Evolutionary conservation across 2,113 vertebrate species (phyloP), one percentile per base, ranked within the genome.

Genomic region (Pterocles burchelli): DNA sequence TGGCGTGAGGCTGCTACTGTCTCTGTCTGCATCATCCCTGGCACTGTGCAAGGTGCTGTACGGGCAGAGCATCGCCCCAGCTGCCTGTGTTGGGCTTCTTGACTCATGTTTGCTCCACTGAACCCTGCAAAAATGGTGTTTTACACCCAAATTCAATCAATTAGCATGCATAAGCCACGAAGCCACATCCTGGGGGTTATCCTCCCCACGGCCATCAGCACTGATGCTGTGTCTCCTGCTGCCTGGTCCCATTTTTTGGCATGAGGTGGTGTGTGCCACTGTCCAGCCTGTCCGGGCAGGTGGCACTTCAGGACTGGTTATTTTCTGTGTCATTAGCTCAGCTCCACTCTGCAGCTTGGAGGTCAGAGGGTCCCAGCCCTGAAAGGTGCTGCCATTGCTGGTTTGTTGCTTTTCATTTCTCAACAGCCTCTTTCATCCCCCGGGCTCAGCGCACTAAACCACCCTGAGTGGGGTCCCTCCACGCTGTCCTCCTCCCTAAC

Each of bases 81-180:
- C 38, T 58, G 66, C 49, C 59, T 8, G 8, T 17, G 2, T 45
- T 14, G 4, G 20, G 31, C 45, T 61, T 52, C 26, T 48, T 11
- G 5, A 26, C 43, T 34, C 36, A 17, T 1, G 0, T 18, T 51
- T 16, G 49, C 61, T 26, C 34, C 21, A 2, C 54, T 10, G 45
- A n/a, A 29, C 58, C 31, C 58, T 18, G 26, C 48, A n/a, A 17
- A 9, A 26, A 7, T 0, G 2, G 18, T 10, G 17, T 3, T 68
- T 68, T 22, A 13, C 34, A 51, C 74, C 57, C 52, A 33, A 43
- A 49, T 36, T 29, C 34, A 25, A 3, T 13, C 66, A 20, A 4
- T 2, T 22, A 61, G 17, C 17, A 1, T 2, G 18, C 58, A 19
- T 0, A 1, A 26, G 45, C 22, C 28, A 2, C 1, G 21, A n/a